A percentile compares a stretch with the other conserved stretches of the same genome.
These are phyloP conservation scores for Montipora efflorescens DNA, from an alignment of 64 coral and sea anemone genomes.

Conservation along the genomic window DNA sequence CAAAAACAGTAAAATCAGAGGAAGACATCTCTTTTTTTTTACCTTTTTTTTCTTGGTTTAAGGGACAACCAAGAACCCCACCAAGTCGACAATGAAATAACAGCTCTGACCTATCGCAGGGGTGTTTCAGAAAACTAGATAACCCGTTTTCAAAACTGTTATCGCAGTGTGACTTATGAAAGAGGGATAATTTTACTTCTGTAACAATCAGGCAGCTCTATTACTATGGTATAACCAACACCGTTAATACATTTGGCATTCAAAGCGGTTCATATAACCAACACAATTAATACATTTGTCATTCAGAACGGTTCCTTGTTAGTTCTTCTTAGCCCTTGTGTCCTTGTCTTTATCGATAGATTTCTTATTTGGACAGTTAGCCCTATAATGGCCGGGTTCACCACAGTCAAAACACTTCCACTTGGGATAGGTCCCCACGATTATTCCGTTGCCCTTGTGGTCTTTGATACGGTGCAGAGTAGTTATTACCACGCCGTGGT, in stretches of 20 bases:
- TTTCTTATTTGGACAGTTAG: neutral
- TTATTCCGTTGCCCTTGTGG: neutral
- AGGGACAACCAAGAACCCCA: neutral
- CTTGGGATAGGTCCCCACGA: neutral
- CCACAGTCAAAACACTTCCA: slow-evolving; percentile 3
- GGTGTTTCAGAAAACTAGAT: neutral
- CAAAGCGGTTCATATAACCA: no score
- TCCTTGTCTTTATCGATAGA: neutral
- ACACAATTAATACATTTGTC: neutral
- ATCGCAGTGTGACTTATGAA: neutral
- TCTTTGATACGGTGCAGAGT: neutral
- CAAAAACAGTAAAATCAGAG: no score
- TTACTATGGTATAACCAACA: neutral
- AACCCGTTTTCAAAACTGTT: neutral
- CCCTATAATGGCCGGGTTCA: neutral
- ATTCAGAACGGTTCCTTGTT: neutral
- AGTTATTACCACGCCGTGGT: neutral
- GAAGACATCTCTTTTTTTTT: neutral
- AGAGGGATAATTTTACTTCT: neutral
- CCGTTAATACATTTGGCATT: neutral
- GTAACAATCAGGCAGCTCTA: neutral
- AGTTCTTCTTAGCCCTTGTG: neutral
- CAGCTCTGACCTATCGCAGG: neutral
- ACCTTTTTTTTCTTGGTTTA: neutral
- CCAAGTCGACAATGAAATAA: neutral